Percentiles rank a stretch among this genome's conserved stretches.
Conservation (phyloP, 1,140 invertebrate species). For the Drosophila rufa region DNA sequence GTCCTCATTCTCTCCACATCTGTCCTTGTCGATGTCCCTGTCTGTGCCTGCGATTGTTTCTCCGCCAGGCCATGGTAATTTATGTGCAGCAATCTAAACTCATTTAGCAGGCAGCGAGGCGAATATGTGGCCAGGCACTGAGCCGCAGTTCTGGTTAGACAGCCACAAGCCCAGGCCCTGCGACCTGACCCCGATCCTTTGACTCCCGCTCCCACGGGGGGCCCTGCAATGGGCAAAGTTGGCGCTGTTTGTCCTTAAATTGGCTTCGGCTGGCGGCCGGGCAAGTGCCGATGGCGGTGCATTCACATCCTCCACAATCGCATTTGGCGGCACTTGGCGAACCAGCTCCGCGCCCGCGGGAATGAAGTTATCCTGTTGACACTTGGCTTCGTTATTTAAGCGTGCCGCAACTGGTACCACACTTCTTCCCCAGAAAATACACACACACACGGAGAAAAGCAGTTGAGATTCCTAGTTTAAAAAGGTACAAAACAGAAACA, state of each 20-base stretch:
- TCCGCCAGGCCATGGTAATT: conserved; percentile 54
- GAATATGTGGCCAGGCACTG: conserved; percentile 53
- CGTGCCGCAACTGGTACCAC: conserved; percentile 33
- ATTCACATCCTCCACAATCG: conserved; percentile 34
- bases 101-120: conserved; percentile 67
- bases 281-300: conserved; percentile 22
- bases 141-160: conserved; percentile 10
- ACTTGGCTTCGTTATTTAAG: conserved; percentile 70
- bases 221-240: conserved; percentile 44
- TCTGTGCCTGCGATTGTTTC: conserved; percentile 29
- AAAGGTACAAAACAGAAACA: background rate
- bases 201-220: background rate
- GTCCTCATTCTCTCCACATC: conserved; percentile 6
- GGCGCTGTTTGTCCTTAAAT: conserved; percentile 64
- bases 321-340: conserved; percentile 29
- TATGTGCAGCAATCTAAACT: conserved; percentile 72
- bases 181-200: conserved; percentile 24
- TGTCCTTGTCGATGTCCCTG: conserved; percentile 29
- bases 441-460: conserved; percentile 11
- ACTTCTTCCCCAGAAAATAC: conserved; percentile 45
- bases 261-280: conserved; percentile 49
- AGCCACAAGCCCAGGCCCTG: conserved; percentile 11
- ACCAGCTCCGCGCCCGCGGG: conserved; percentile 17
- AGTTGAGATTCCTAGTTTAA: background rate
- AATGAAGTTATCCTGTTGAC: conserved; percentile 83